phyloP scores from a whole-genome alignment of 2,113 vertebrate genomes.

The Circaetus cinerascens region DNA sequence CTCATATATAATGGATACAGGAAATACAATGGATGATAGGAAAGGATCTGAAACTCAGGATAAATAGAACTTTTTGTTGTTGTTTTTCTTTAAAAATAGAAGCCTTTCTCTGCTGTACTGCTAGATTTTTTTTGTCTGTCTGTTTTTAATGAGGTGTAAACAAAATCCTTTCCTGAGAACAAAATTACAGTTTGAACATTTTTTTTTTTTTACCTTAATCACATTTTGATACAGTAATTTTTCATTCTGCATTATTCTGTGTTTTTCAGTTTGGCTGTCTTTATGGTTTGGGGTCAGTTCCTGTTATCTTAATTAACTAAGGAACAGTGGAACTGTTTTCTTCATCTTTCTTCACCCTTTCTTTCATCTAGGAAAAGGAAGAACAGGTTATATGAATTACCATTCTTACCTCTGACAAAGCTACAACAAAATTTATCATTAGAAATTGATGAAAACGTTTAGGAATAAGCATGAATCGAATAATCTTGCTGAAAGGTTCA shows the following conservation, averaged over 20 bases:
- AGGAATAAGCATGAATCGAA: background rate
- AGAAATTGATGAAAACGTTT: background rate
- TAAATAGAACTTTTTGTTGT: background rate
- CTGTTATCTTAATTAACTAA: background rate
- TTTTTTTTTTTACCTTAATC: background rate
- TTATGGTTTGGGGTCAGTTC: background rate
- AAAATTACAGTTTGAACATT: background rate
- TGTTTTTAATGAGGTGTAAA: background rate
- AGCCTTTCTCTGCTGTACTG: background rate
- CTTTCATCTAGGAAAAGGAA: background rate
- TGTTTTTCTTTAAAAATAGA: background rate
- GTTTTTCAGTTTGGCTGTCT: background rate
- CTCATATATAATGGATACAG: background rate
- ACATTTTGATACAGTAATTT: background rate
- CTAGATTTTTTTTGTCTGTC: no score
- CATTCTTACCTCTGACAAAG: background rate
- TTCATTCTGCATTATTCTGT: background rate
- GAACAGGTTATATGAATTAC: background rate
- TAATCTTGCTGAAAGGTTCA: background rate
- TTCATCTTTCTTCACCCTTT: background rate
- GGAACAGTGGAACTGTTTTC: background rate
- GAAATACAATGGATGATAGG: background rate
- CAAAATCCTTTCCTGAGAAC: background rate
- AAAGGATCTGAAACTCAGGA: background rate
- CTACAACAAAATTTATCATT: background rate